phyloP scores from a whole-genome alignment of 2,888 invertebrate species.

The Pharmacophagus antenor region DNA sequence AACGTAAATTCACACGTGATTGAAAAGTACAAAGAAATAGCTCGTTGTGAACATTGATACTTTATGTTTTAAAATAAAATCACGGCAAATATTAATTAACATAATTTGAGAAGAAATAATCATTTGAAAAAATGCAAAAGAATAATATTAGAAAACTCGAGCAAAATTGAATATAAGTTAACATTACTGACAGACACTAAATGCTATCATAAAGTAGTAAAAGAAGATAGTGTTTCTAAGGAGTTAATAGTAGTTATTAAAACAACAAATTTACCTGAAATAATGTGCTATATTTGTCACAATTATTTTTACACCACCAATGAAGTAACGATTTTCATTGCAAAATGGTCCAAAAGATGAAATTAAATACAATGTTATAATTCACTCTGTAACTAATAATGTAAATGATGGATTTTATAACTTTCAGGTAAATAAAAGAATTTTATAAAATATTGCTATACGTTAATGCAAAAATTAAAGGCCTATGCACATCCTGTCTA shows the following conservation, averaged over 20 bases:
- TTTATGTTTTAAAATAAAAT: not conserved
- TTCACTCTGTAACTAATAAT: conserved; percentile 43
- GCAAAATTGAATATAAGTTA: conserved; percentile 27
- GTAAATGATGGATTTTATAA: conserved; percentile 31
- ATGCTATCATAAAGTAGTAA: conserved; percentile 33
- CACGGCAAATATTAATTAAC: not conserved
- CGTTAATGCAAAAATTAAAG: conserved; percentile 68
- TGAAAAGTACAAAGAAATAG: conserved; percentile 55
- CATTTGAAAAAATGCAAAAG: not conserved
- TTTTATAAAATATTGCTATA: conserved; percentile 52
- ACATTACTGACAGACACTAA: conserved; percentile 33
- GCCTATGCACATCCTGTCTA: conserved; percentile 75
- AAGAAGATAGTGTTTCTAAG: conserved; percentile 26
- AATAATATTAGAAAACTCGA: conserved; percentile 24
- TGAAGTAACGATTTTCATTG: conserved; percentile 77
- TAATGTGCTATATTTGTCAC: conserved; percentile 72
- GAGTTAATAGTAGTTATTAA: conserved; percentile 38
- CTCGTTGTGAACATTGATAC: conserved; percentile 13
- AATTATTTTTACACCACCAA: conserved; percentile 80
- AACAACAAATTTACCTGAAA: conserved; percentile 69
- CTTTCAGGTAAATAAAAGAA: conserved; percentile 37
- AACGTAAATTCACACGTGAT: conserved; percentile 77
- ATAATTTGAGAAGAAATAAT: not conserved
- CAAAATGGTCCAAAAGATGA: conserved; percentile 54
- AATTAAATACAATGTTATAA: conserved; percentile 41